phyloP scores from a whole-genome alignment of 2,888 invertebrate genomes.

The Drosophila lacicola region DNA sequence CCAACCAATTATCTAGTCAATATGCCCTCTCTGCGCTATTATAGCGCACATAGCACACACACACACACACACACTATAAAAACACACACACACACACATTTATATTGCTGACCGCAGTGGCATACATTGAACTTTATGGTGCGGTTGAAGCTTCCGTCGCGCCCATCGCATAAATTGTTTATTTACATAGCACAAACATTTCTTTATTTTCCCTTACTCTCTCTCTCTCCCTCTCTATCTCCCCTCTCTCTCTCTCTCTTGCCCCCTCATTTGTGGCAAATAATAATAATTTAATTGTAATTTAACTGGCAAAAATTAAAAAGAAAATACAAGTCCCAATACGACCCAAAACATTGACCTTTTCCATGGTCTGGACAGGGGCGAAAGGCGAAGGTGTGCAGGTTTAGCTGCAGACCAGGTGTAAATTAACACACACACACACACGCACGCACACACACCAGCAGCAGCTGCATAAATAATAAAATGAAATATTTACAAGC shows the following conservation, averaged over 20 bases:
- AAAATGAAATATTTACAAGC: conserved; percentile 77
- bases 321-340: conserved; percentile 52
- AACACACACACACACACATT: conserved; percentile 1
- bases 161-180: conserved; percentile 60
- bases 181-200: conserved; percentile 56
- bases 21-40: conserved; percentile 9
- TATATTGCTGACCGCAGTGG: conserved; percentile 47
- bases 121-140: conserved; percentile 66
- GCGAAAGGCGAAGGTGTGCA: conserved; percentile 1
- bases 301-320: conserved; percentile 60
- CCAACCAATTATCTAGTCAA: not conserved
- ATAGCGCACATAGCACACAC: conserved; percentile 19
- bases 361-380: conserved; percentile 28
- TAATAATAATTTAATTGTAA: conserved; percentile 67
- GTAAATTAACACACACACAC: conserved; percentile 16
- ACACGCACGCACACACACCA: conserved; percentile 7
- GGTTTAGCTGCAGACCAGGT: conserved; percentile 54
- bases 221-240: not conserved
- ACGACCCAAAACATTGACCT: conserved; percentile 63
- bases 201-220: conserved; percentile 22
- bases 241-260: conserved; percentile 1
- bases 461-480: conserved; percentile 68
- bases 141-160: conserved; percentile 57
- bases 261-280: conserved; percentile 3
- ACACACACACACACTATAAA: conserved; percentile 5